Conservation (phyloP, 2,797 vertebrate species). For the Syngnathus rostellatus region DNA sequence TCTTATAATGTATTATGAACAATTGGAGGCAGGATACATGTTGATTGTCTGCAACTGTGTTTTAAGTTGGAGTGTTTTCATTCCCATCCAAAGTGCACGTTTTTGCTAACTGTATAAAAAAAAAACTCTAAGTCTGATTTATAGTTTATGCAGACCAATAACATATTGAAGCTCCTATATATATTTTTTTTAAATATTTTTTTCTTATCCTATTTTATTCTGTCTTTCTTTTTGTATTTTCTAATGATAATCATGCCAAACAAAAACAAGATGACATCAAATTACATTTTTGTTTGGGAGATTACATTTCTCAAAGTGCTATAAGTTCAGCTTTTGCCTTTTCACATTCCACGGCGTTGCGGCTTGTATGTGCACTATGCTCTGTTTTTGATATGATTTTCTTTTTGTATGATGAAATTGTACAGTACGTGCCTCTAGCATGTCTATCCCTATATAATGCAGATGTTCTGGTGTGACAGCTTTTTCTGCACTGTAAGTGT, state of each 20-base stretch:
- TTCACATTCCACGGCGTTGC: slow-evolving; percentile 57
- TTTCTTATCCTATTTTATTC: neutral
- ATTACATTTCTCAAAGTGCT: slow-evolving; percentile 62
- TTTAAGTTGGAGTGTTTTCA: neutral
- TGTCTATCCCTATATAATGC: slow-evolving; percentile 58
- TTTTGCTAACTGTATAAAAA: neutral
- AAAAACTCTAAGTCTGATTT: neutral
- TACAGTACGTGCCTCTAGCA: slow-evolving; percentile 54
- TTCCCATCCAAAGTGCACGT: neutral
- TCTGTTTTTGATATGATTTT: slow-evolving; percentile 41
- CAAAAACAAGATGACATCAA: neutral
- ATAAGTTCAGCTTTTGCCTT: slow-evolving; percentile 62
- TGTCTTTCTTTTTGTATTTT: no score
- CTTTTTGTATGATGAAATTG: slow-evolving; percentile 52
- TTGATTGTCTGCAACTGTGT: neutral
- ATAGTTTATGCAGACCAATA: neutral
- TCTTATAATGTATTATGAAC: neutral
- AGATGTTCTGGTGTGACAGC: slow-evolving; percentile 47
- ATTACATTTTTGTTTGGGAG: neutral
- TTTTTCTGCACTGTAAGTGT: neutral
- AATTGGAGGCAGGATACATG: neutral
- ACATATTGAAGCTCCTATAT: no score
- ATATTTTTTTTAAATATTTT: no score
- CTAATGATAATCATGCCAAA: neutral
- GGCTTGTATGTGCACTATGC: slow-evolving; percentile 48